phyloP scores from a whole-genome alignment of 2,113 vertebrate genomes.

The Colius striatus region DNA sequence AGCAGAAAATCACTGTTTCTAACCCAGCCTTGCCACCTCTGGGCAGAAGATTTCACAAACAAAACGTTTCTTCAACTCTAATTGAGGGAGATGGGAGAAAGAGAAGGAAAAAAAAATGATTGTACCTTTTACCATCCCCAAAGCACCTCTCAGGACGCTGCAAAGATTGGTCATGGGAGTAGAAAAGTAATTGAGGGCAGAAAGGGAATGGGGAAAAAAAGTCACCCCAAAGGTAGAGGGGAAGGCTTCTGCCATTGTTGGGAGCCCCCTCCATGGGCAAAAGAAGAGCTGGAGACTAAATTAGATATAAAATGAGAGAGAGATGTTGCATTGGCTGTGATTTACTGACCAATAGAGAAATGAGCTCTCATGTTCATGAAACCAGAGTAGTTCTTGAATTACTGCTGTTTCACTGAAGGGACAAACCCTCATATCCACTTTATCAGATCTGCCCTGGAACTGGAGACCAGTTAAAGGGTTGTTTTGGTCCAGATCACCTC shows the following conservation, averaged over 20 bases:
- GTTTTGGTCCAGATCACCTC: background rate
- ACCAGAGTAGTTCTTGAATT: background rate
- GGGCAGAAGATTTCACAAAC: background rate
- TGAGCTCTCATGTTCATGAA: rapidly evolving
- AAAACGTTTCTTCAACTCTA: background rate
- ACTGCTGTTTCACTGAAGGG: too few relatives aligned
- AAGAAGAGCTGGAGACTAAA: background rate
- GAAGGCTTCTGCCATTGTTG: background rate
- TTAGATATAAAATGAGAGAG: background rate
- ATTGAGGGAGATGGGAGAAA: background rate
- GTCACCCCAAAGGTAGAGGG: background rate
- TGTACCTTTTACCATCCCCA: background rate
- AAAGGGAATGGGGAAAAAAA: background rate
- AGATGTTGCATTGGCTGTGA: background rate
- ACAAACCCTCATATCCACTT: background rate
- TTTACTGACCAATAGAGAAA: background rate
- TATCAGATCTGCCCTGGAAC: background rate
- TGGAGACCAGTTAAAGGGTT: background rate
- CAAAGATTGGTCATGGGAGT: background rate
- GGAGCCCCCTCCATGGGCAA: background rate
- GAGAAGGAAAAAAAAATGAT: background rate
- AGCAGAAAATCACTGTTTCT: background rate
- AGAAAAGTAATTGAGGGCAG: background rate
- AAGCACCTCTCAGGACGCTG: background rate
- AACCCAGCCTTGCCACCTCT: background rate